Evolutionary conservation across 2,888 invertebrate species (phyloP).

Genomic region (Hypomecis punctinalis): DNA sequence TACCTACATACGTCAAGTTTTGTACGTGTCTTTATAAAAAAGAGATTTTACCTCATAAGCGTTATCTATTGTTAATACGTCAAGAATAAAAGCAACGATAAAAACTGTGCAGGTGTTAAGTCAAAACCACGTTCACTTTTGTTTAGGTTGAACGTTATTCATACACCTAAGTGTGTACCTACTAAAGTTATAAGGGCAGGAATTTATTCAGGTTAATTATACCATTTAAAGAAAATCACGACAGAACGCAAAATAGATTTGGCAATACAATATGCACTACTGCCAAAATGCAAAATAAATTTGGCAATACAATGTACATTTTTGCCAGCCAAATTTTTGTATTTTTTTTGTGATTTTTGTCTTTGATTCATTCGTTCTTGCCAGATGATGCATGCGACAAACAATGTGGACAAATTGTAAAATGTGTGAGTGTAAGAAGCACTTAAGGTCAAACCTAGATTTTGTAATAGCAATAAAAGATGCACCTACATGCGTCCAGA

Average conservation of each 20-base stretch:
- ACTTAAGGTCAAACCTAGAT: conserved; percentile 9
- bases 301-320: neutral
- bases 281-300: neutral
- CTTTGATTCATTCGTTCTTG: neutral
- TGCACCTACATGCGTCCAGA: conserved; percentile 19
- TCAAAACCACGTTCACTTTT: conserved; percentile 29
- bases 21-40: conserved; percentile 18
- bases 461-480: conserved; percentile 22
- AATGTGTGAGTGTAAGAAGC: conserved; percentile 16
- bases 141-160: neutral
- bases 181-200: no score
- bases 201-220: no score
- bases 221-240: no score
- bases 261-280: no score
- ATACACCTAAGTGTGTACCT: no score
- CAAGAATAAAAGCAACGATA: conserved; percentile 8
- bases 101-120: conserved; percentile 21
- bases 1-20: neutral
- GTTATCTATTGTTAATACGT: conserved; percentile 24
- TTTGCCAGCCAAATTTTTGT: neutral
- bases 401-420: neutral
- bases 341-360: neutral
- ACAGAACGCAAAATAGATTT: no score
- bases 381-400: neutral
- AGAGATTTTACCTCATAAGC: neutral